These are phyloP conservation scores for Noctua janthe DNA, from an alignment of 2,888 invertebrate genomes.

Conservation along the genomic window DNA sequence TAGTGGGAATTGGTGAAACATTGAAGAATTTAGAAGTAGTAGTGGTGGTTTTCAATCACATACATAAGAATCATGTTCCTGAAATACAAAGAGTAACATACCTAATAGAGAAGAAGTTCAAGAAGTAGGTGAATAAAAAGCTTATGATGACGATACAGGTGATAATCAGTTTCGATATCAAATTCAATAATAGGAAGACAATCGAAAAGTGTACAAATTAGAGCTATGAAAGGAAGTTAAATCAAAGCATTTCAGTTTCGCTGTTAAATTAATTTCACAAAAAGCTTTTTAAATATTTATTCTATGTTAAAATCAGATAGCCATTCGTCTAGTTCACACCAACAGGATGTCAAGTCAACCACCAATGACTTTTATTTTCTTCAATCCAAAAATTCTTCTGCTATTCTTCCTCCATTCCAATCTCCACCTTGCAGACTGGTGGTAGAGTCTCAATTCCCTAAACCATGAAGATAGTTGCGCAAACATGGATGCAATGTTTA, in stretches of 20 bases:
- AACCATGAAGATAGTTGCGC: slow-evolving; percentile 56
- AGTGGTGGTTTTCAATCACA: background rate
- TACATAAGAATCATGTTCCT: background rate
- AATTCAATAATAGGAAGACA: background rate
- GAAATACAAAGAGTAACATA: background rate
- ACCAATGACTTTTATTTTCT: slow-evolving; percentile 35
- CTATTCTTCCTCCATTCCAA: background rate
- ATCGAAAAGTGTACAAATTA: background rate
- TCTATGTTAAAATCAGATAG: background rate
- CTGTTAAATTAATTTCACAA: background rate
- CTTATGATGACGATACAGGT: background rate
- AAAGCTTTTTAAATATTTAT: background rate
- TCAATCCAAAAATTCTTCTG: slow-evolving; percentile 31
- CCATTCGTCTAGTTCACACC: slow-evolving; percentile 11
- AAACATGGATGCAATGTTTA: slow-evolving; percentile 82
- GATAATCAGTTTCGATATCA: background rate
- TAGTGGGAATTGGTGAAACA: background rate
- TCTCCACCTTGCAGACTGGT: background rate
- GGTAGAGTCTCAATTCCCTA: slow-evolving; percentile 26
- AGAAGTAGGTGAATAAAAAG: too few relatives aligned
- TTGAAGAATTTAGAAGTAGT: background rate
- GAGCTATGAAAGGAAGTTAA: background rate
- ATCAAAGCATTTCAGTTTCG: background rate
- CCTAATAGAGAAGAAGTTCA: background rate
- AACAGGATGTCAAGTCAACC: slow-evolving; percentile 31